Evolutionary conservation across 2,113 vertebrate species (phyloP).

Genomic region (Spermophilus dauricus): DNA sequence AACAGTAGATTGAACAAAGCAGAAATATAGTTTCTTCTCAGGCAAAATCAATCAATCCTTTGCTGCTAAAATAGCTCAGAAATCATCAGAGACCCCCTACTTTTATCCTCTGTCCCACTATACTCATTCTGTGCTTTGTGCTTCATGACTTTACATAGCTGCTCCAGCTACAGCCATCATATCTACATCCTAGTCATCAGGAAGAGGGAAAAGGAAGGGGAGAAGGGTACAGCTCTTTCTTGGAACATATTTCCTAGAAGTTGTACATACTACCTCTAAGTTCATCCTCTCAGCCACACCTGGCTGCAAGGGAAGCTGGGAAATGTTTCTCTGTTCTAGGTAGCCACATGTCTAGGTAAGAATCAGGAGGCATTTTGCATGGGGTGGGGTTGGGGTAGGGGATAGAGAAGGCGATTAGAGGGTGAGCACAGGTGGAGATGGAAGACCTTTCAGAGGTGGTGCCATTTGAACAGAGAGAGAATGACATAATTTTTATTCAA

Average conservation of each 20-base stretch:
- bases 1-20: background rate
- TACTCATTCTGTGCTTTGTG: background rate
- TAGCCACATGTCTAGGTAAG: background rate
- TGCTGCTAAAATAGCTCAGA: background rate
- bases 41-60: background rate
- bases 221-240: background rate
- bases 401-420: background rate
- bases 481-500: background rate
- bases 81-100: background rate
- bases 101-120: background rate
- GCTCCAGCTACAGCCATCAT: background rate
- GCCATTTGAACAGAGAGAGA: background rate
- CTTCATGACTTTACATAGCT: background rate
- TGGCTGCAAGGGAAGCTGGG: background rate
- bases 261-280: background rate
- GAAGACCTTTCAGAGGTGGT: background rate
- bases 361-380: background rate
- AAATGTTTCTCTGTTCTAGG: conserved; percentile 1
- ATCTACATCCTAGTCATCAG: background rate
- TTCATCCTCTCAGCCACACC: background rate
- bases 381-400: background rate
- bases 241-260: background rate
- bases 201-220: background rate
- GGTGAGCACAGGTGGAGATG: background rate
- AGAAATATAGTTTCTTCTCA: background rate